Conservation (phyloP, 2,888 invertebrate genomes). For the Eupithecia subfuscata region DNA sequence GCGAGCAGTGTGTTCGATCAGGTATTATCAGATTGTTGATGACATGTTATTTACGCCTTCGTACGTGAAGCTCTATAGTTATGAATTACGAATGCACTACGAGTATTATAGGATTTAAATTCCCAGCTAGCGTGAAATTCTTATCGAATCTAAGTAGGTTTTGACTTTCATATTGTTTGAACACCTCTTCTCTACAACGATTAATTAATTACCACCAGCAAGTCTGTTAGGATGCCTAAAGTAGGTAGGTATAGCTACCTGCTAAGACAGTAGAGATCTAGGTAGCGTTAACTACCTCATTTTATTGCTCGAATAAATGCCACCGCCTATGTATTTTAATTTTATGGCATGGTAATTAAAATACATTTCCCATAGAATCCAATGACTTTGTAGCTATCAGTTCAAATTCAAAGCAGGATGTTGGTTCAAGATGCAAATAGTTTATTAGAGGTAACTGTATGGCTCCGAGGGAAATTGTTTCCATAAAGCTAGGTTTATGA, state of each 20-base stretch:
- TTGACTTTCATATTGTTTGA: background rate
- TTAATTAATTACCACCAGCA: too few relatives aligned
- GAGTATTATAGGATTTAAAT: constrained; percentile 1
- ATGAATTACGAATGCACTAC: constrained; percentile 6
- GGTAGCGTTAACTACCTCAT: background rate
- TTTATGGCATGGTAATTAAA: constrained; percentile 23
- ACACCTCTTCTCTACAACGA: too few relatives aligned
- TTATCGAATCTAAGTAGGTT: too few relatives aligned
- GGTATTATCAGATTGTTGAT: constrained; percentile 45
- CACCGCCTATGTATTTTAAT: constrained; percentile 24
- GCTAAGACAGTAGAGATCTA: background rate
- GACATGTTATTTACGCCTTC: constrained; percentile 54
- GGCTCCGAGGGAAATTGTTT: constrained; percentile 18
- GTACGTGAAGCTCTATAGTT: constrained; percentile 31
- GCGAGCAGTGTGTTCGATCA: constrained; percentile 24
- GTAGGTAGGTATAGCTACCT: background rate
- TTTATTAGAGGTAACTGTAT: constrained; percentile 13
- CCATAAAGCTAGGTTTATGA: constrained; percentile 12
- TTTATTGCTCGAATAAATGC: constrained; percentile 13
- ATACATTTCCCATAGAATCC: constrained; percentile 10
- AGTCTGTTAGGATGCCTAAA: background rate
- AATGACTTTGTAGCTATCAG: constrained; percentile 19
- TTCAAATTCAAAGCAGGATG: constrained; percentile 5
- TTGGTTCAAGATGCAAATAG: constrained; percentile 11
- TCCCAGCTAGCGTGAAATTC: background rate